Conservation (phyloP, 2,797 vertebrate genomes). For the Microctenopoma lineatum region DNA sequence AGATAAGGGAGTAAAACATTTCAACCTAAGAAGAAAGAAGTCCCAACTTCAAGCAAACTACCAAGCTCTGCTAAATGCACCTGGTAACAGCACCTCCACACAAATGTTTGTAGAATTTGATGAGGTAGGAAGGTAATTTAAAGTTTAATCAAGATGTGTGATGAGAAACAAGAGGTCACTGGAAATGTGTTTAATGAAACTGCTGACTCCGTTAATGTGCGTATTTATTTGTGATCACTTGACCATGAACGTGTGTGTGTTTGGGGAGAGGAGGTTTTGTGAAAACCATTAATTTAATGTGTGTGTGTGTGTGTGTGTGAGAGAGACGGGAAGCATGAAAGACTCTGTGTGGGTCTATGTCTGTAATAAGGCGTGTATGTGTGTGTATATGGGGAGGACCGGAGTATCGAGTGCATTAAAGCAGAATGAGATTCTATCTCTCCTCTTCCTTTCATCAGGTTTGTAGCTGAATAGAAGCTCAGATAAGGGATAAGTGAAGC, state of each 20-base stretch:
- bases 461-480: conserved; percentile 45
- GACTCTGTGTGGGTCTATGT: conserved; percentile 5
- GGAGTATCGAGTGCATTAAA: conserved; percentile 51
- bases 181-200: conserved; percentile 39
- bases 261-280: background rate
- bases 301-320: conserved; percentile 19
- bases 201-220: conserved; percentile 39
- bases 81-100: background rate
- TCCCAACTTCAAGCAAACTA: too few species aligned
- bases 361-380: conserved; percentile 12
- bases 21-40: too few species aligned
- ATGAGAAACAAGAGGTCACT: conserved; percentile 57
- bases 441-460: conserved; percentile 58
- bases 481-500: conserved; percentile 63
- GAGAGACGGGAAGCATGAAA: conserved; percentile 7
- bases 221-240: conserved; percentile 46
- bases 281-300: conserved; percentile 28
- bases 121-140: conserved; percentile 50
- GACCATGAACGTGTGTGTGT: conserved; percentile 15
- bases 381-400: background rate
- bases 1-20: too few species aligned
- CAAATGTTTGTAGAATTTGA: background rate
- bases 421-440: conserved; percentile 59
- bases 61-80: background rate
- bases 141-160: conserved; percentile 63